These are phyloP conservation scores for Agrypnia vestita DNA, from an alignment of 1,140 invertebrate genomes.

Conservation along the genomic window DNA sequence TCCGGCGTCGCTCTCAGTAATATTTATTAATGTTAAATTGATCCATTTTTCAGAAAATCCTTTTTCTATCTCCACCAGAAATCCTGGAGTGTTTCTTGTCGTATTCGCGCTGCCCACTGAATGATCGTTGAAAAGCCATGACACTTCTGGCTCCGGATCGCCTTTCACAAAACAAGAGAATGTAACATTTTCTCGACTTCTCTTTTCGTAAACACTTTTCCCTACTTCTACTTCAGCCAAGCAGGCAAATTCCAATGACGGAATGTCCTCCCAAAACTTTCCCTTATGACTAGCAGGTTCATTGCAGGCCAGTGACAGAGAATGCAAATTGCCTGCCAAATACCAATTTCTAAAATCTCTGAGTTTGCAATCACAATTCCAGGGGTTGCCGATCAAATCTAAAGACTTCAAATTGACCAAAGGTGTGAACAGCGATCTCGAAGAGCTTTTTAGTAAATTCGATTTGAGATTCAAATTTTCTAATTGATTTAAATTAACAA, in stretches of 20 bases:
- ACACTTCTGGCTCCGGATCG: slow-evolving; percentile 87
- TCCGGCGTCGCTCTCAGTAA: slow-evolving; percentile 69
- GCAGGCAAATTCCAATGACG: slow-evolving; percentile 82
- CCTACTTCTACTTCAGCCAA: slow-evolving; percentile 76
- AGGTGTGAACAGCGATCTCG: slow-evolving; percentile 78
- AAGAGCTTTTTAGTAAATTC: slow-evolving; percentile 79
- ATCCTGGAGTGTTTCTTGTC: slow-evolving; percentile 63
- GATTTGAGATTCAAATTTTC: slow-evolving; percentile 82
- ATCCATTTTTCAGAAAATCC: slow-evolving; percentile 66
- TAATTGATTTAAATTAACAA: slow-evolving; percentile 78
- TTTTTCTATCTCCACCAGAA: slow-evolving; percentile 40
- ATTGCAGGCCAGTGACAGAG: slow-evolving; percentile 77
- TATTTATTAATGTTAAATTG: slow-evolving; percentile 69
- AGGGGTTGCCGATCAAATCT: slow-evolving; percentile 84
- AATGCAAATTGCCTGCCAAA: slow-evolving; percentile 77
- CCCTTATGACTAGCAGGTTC: slow-evolving; percentile 75
- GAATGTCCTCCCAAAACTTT: slow-evolving; percentile 79
- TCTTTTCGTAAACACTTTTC: slow-evolving; percentile 13
- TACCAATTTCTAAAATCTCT: slow-evolving; percentile 84
- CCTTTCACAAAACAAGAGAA: slow-evolving; percentile 87
- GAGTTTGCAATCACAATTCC: slow-evolving; percentile 87
- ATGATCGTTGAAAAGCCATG: slow-evolving; percentile 71
- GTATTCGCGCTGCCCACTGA: slow-evolving; percentile 65
- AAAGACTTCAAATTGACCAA: slow-evolving; percentile 81
- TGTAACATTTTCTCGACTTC: slow-evolving; percentile 80